A percentile compares a stretch with the other conserved stretches of the same genome.
These are phyloP conservation scores for Caprella mutica DNA, from an alignment of 2,888 invertebrate genomes.

Conservation along the genomic window DNA sequence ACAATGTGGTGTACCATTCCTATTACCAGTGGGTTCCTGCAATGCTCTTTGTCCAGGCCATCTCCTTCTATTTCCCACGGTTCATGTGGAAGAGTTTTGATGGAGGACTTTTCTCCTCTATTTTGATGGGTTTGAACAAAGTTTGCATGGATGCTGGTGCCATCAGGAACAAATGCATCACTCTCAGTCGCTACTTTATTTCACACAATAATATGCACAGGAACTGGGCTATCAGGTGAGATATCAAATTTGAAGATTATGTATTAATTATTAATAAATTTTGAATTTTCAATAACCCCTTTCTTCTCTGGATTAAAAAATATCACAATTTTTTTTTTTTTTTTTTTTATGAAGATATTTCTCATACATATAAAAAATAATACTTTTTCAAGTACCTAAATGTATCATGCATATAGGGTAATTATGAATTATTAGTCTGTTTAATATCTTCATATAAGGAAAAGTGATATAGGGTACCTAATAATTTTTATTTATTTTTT, in stretches of 20 bases:
- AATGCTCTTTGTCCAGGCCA: constrained; percentile 53
- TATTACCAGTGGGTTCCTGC: constrained; percentile 93
- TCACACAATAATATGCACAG: constrained; percentile 25
- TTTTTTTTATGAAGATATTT: too few species aligned
- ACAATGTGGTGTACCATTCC: constrained; percentile 65
- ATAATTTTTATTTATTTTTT: too few species aligned
- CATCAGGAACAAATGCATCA: constrained; percentile 51
- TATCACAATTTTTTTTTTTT: too few species aligned
- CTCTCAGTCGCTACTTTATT: constrained; percentile 25
- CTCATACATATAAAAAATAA: too few species aligned
- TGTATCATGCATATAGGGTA: too few species aligned
- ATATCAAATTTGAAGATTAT: background rate
- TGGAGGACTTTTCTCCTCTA: constrained; percentile 74
- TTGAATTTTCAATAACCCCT: too few species aligned
- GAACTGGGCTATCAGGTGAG: constrained; percentile 30
- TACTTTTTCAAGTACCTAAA: too few species aligned
- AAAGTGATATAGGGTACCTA: too few species aligned
- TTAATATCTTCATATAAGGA: too few species aligned
- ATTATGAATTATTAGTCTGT: too few species aligned
- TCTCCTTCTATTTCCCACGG: constrained; percentile 34
- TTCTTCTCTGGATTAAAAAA: too few species aligned
- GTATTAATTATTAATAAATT: too few species aligned
- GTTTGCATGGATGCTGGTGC: constrained; percentile 36
- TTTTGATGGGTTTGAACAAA: constrained; percentile 74
- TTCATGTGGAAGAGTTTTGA: constrained; percentile 89